A percentile compares a stretch with the other conserved stretches of the same genome.
phyloP scores from a whole-genome alignment of 2,888 invertebrate species.

The Drosophila ezoana region DNA sequence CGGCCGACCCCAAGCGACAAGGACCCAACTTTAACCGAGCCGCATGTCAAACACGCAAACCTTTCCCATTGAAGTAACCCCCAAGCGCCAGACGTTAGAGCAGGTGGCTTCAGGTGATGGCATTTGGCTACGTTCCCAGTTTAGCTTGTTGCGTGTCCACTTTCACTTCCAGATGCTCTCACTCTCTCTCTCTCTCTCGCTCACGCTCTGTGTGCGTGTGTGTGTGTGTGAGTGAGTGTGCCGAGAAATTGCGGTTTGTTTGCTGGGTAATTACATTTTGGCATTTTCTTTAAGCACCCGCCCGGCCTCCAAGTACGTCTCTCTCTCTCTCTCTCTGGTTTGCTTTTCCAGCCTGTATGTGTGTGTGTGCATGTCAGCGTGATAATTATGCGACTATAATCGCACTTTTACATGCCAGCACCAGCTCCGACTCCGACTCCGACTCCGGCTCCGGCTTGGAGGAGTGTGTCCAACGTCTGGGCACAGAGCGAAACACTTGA shows the following conservation, averaged over 20 bases:
- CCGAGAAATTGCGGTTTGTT: conserved; percentile 79
- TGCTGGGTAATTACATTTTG: conserved; percentile 80
- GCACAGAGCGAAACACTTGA: conserved; percentile 57
- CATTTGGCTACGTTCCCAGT: conserved; percentile 63
- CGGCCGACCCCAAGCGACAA: conserved; percentile 53
- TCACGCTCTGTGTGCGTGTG: conserved; percentile 14
- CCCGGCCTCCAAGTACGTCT: neutral
- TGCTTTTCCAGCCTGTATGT: conserved; percentile 7
- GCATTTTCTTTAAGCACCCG: conserved; percentile 66
- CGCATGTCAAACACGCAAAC: conserved; percentile 77
- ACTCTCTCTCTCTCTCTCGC: too few relatives aligned
- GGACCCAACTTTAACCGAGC: conserved; percentile 63
- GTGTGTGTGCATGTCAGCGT: conserved; percentile 71
- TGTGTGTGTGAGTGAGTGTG: conserved; percentile 51
- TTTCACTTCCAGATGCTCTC: conserved; percentile 67
- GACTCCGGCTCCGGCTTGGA: conserved; percentile 17
- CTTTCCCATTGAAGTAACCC: conserved; percentile 64
- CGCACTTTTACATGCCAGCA: conserved; percentile 78
- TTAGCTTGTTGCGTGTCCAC: conserved; percentile 81
- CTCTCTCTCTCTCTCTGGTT: conserved; percentile 1
- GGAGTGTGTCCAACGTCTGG: conserved; percentile 44
- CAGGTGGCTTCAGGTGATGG: conserved; percentile 34
- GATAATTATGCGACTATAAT: conserved; percentile 81
- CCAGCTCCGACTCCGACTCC: conserved; percentile 21
- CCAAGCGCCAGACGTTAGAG: conserved; percentile 22